phyloP scores from a whole-genome alignment of 2,113 vertebrate species.

The Gopherus flavomarginatus region DNA sequence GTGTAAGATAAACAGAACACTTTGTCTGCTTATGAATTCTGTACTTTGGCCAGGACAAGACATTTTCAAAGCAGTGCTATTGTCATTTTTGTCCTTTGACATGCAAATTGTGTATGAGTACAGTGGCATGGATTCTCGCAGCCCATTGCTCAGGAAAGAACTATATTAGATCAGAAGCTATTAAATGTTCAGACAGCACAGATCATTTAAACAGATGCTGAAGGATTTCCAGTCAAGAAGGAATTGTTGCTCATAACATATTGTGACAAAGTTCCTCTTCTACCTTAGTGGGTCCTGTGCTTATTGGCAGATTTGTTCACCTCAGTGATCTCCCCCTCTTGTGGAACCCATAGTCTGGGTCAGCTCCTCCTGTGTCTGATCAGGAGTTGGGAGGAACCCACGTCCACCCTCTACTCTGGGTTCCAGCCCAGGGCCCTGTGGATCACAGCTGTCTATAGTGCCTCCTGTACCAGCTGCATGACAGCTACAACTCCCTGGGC shows the following conservation, averaged over 20 bases:
- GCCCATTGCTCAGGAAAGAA: not conserved
- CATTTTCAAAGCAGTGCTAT: not conserved
- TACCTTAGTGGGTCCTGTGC: too few species aligned
- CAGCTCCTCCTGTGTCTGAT: too few species aligned
- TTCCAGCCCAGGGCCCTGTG: too few species aligned
- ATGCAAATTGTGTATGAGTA: not conserved
- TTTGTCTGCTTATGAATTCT: not conserved
- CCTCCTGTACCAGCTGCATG: too few species aligned
- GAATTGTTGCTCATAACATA: not conserved
- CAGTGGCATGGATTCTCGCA: not conserved
- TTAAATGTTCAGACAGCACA: not conserved
- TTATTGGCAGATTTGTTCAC: too few species aligned
- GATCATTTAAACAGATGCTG: not conserved
- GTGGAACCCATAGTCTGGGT: too few species aligned
- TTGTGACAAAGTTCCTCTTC: too few species aligned
- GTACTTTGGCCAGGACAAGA: not conserved
- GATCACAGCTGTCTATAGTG: too few species aligned
- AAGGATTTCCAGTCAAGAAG: not conserved
- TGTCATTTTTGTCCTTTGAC: slow-evolving; percentile 29
- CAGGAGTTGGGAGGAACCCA: too few species aligned
- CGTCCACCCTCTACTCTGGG: too few species aligned
- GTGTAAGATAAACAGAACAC: slow-evolving; percentile 44
- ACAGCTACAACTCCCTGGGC: too few species aligned
- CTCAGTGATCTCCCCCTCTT: too few species aligned
- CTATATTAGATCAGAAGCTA: not conserved